phyloP scores from a whole-genome alignment of 2,797 vertebrate genomes.

The Gastrophryne carolinensis region DNA sequence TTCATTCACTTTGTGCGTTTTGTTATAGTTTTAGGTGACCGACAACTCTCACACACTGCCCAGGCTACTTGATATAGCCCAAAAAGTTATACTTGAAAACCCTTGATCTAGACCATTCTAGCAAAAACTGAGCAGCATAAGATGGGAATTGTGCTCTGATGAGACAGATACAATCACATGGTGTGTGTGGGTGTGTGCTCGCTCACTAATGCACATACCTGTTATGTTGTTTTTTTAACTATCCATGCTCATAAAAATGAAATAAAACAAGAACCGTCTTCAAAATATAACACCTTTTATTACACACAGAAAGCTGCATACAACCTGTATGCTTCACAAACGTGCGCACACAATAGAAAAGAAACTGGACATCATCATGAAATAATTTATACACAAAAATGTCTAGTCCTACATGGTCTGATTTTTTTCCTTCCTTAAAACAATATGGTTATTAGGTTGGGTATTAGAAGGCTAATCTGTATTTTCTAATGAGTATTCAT shows the following conservation, averaged over 20 bases:
- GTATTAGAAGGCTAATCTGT: not conserved
- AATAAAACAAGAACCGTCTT: not conserved
- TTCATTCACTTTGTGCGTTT: too few species aligned
- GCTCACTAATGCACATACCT: too few species aligned
- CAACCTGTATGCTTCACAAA: not conserved
- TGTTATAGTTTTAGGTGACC: too few species aligned
- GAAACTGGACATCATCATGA: not conserved
- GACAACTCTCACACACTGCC: too few species aligned
- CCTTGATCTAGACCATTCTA: too few species aligned
- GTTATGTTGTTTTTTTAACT: too few species aligned
- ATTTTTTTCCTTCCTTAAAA: not conserved
- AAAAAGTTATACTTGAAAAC: too few species aligned
- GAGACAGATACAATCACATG: too few species aligned
- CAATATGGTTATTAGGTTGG: not conserved
- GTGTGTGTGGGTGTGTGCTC: too few species aligned
- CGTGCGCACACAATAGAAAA: not conserved
- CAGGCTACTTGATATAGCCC: too few species aligned
- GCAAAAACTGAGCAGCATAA: too few species aligned
- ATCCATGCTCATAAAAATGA: not conserved
- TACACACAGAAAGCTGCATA: constrained; percentile 14
- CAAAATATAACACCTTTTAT: constrained; percentile 24
- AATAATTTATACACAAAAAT: not conserved
- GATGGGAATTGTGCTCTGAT: too few species aligned
- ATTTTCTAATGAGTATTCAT: not conserved
- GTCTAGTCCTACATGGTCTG: not conserved